Base-by-base conservation (phyloP, 2,888 invertebrate species). In the Argyra leucocephala region DNA sequence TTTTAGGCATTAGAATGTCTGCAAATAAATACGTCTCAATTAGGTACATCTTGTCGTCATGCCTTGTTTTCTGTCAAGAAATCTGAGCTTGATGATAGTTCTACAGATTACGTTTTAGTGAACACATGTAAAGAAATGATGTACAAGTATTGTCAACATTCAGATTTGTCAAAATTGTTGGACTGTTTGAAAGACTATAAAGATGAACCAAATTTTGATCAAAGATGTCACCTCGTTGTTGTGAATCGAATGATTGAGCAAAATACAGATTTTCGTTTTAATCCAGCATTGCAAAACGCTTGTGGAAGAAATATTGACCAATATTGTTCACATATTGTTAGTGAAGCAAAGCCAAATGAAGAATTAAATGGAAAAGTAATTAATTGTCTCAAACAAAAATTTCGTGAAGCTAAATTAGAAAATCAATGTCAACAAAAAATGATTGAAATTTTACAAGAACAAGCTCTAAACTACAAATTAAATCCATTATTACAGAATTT, bases 201-300 rank as follows among this genome's bases (percentile, higher is more conserved):
- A 72, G 88, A 92, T 73, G 87, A 91, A 73, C 81, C 84, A 1
- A 84, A 85, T 22, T 96, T 96, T 79, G 91, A 91, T 75, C 85
- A 87, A 65, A 88, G 88, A 69, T 97, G 96, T 76, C 88, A 89
- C 74, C 81, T 86, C 65, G 85, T 95, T 22, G 89, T 96, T n/a
- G 84, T 91, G 1, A 89, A 90, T 74, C 85, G 96, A 71, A 89
- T 95, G 86, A 88, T 93, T 69, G 92, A 94, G 77, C 93, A 93
- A 78, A 92, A 91, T 75, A 86, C 88, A 66, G 96, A 97, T 80
- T 93, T 90, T 74, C 86, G 95, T 67, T 87, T 96, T 68, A 95
- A 96, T 81, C 91, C 90, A 3, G 85, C 88, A 23, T 82, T 97
- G 66, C 89, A 90, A 76, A 85, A 85, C 71, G 86, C 89, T 18